A percentile compares a stretch with the other conserved stretches of the same genome.
Evolutionary conservation across 2,113 vertebrate genomes (phyloP).

Genomic region (Rhizomys pruinosus): DNA sequence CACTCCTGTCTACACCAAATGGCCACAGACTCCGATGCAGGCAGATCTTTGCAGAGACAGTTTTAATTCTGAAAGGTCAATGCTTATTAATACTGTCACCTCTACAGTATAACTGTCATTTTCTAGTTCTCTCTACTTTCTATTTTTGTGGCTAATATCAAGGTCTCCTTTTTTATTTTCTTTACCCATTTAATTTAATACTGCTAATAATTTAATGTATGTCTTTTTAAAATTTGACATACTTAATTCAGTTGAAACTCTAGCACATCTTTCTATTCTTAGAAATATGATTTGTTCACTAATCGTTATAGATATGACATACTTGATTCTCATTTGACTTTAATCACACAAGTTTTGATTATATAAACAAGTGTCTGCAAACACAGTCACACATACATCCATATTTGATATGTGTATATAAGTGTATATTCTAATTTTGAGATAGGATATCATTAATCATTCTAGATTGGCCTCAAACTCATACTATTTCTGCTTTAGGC

Average conservation of each 20-base stretch:
- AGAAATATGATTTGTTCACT: not conserved
- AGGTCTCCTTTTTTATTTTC: not conserved
- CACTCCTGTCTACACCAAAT: constrained; percentile 57
- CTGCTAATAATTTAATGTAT: not conserved
- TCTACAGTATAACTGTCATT: not conserved
- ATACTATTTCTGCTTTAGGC: not conserved
- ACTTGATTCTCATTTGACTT: not conserved
- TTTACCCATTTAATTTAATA: not conserved
- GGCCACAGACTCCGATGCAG: not conserved
- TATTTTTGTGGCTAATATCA: not conserved
- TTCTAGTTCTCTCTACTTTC: not conserved
- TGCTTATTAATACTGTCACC: not conserved
- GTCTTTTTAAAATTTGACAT: not conserved
- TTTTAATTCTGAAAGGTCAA: not conserved
- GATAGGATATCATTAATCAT: not conserved
- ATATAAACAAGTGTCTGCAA: not conserved
- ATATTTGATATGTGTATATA: too few relatives aligned
- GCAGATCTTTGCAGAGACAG: not conserved
- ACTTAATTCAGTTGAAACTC: not conserved
- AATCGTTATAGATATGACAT: not conserved
- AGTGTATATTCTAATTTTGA: not conserved
- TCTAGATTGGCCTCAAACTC: not conserved
- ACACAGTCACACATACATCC: not conserved
- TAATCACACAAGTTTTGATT: not conserved
- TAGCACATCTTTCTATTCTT: not conserved